phyloP scores from a whole-genome alignment of 2,888 invertebrate species.

The Tubulanus polymorphus region DNA sequence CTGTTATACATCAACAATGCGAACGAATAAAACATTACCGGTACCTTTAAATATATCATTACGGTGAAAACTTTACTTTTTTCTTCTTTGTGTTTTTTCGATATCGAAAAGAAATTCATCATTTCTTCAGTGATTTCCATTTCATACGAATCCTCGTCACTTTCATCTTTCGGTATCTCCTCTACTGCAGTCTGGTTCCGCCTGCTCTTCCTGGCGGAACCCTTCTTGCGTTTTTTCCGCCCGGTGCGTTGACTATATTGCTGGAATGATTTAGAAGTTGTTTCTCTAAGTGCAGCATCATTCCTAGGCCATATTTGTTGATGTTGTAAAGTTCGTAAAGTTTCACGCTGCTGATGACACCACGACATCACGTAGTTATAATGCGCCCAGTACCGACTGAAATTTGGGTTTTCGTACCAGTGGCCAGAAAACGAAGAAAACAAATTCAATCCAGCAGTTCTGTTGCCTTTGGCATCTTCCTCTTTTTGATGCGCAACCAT shows the following conservation, averaged over 20 bases:
- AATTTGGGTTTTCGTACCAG: conserved; percentile 34
- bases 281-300: not conserved
- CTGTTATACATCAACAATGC: not conserved
- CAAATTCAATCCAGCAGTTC: no score
- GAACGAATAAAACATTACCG: not conserved
- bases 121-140: conserved; percentile 65
- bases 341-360: conserved; percentile 20
- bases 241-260: not conserved
- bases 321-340: not conserved
- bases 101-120: conserved; percentile 62
- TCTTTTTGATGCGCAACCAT: no score
- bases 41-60: no score
- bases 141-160: conserved; percentile 53
- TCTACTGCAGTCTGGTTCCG: not conserved
- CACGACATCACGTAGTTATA: conserved; percentile 34
- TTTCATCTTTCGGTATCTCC: not conserved
- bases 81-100: conserved; percentile 59
- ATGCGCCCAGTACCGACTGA: conserved; percentile 37
- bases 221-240: not conserved
- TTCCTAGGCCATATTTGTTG: not conserved
- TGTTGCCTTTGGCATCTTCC: no score
- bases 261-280: not conserved
- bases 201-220: not conserved
- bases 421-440: no score
- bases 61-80: conserved; percentile 40